These are phyloP conservation scores for Xylophagus ater DNA, from an alignment of 2,888 invertebrate genomes.

Conservation along the genomic window DNA sequence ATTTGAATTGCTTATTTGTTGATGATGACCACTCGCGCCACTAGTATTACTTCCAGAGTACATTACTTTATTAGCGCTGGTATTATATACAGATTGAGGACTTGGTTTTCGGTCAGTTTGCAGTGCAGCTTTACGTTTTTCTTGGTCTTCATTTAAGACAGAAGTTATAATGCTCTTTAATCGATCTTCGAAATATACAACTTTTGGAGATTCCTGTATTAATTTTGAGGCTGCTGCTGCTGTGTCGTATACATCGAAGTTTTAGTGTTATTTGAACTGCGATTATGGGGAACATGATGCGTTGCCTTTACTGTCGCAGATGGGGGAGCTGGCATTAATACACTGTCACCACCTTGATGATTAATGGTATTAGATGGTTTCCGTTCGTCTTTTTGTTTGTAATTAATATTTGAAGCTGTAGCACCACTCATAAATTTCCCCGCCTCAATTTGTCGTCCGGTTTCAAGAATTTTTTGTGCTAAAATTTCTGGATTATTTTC, in stretches of 20 bases:
- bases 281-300: slow-evolving; percentile 4
- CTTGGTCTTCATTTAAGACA: slow-evolving; percentile 75
- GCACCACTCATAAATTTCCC: slow-evolving; percentile 47
- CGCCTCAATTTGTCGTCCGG: slow-evolving; percentile 80
- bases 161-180: slow-evolving; percentile 78
- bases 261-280: slow-evolving; percentile 5
- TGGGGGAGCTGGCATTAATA: slow-evolving; percentile 37
- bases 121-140: slow-evolving; percentile 36
- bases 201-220: slow-evolving; percentile 61
- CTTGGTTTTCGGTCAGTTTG: slow-evolving; percentile 17
- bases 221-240: slow-evolving; percentile 19
- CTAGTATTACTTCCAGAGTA: slow-evolving; percentile 29
- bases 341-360: slow-evolving; percentile 25
- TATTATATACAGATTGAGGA: too few species aligned
- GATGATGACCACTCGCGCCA: slow-evolving; percentile 33
- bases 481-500: slow-evolving; percentile 85
- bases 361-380: slow-evolving; percentile 23
- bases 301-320: slow-evolving; percentile 8
- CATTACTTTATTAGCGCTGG: too few species aligned
- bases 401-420: slow-evolving; percentile 24
- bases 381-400: slow-evolving; percentile 40
- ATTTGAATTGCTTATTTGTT: slow-evolving; percentile 23
- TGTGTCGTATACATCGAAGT: slow-evolving; percentile 3
- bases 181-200: slow-evolving; percentile 81
- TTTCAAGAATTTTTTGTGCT: slow-evolving; percentile 81